phyloP scores from a whole-genome alignment of 1,140 invertebrate species.

The Leptoteleia sp. region DNA sequence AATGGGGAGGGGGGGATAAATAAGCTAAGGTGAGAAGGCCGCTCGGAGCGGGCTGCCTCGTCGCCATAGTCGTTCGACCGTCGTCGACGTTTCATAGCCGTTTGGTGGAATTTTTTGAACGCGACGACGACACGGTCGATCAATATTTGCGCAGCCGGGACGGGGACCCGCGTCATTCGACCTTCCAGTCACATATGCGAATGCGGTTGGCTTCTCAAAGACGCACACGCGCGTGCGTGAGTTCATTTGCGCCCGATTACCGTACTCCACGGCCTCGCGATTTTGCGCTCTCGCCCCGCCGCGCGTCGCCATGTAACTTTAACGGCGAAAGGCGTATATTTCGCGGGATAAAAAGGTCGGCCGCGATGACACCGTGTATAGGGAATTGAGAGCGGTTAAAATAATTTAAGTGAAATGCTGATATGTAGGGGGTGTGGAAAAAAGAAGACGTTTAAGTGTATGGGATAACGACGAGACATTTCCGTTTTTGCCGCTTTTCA shows the following conservation, averaged over 20 bases:
- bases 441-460: no score
- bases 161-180: constrained; percentile 67
- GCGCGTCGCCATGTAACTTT: constrained; percentile 8
- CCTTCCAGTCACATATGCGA: constrained; percentile 69
- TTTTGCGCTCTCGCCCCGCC: constrained; percentile 23
- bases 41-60: constrained; percentile 18
- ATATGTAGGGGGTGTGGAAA: no score
- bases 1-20: constrained; percentile 17
- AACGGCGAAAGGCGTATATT: neutral
- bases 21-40: constrained; percentile 15
- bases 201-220: constrained; percentile 65
- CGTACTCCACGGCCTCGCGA: constrained; percentile 10
- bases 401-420: no score
- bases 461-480: no score
- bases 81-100: constrained; percentile 65
- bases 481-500: no score
- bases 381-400: no score
- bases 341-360: no score
- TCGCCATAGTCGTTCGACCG: constrained; percentile 45
- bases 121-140: constrained; percentile 68
- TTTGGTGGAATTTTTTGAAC: constrained; percentile 70
- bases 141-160: constrained; percentile 70
- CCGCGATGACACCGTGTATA: no score
- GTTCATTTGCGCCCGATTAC: constrained; percentile 62
- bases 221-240: constrained; percentile 63